Evolutionary conservation across 2,113 vertebrate genomes (phyloP).

Genomic region (Heterotilapia buettikoferi): DNA sequence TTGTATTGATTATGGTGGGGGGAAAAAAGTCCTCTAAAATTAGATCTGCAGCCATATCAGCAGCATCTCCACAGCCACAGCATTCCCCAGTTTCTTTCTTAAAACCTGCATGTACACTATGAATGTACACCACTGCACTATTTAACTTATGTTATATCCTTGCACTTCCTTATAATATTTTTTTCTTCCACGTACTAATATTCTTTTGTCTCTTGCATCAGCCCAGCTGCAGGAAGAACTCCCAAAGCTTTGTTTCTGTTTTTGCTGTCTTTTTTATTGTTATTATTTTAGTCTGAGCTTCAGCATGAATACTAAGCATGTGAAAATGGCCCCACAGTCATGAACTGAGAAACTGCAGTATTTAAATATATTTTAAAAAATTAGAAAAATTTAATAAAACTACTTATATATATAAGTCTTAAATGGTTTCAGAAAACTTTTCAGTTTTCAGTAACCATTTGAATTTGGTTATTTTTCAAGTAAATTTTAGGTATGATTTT

Average conservation of each 20-base stretch:
- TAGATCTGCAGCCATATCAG: conserved; percentile 44
- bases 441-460: neutral
- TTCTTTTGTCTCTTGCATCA: conserved; percentile 67
- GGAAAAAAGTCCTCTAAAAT: neutral
- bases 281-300: conserved; percentile 17
- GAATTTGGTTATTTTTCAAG: neutral
- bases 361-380: neutral
- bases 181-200: conserved; percentile 65
- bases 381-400: neutral
- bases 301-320: conserved; percentile 71
- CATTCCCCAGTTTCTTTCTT: conserved; percentile 46
- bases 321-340: conserved; percentile 48
- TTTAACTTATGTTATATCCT: conserved; percentile 22
- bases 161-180: conserved; percentile 16
- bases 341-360: conserved; percentile 57
- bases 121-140: conserved; percentile 48
- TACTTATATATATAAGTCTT: neutral
- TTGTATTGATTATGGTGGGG: neutral
- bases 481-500: neutral
- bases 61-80: conserved; percentile 61
- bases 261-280: neutral
- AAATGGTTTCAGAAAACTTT: neutral
- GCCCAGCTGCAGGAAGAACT: conserved; percentile 68
- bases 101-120: conserved; percentile 75
- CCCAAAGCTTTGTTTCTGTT: conserved; percentile 63